A percentile compares a stretch with the other conserved stretches of the same genome.
phyloP scores from a whole-genome alignment of 1,140 invertebrate genomes.

The Ceratosolen solmsi region DNA sequence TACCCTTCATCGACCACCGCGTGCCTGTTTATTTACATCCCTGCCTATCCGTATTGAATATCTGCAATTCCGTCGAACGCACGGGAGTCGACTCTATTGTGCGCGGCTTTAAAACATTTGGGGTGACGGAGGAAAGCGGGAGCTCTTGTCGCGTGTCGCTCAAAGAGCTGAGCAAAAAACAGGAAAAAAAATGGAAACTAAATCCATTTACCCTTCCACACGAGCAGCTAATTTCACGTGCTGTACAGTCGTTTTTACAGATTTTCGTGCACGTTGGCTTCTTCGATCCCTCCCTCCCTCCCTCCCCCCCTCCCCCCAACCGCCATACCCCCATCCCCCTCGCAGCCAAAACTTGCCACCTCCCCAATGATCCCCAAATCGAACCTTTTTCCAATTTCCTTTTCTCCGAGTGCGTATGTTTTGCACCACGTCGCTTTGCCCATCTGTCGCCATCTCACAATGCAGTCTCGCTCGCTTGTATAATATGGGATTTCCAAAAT shows the following conservation, averaged over 20 bases:
- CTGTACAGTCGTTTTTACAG: conserved; percentile 27
- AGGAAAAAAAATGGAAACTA: conserved; percentile 4
- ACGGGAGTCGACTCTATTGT: neutral
- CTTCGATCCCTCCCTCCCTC: neutral
- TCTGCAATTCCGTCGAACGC: neutral
- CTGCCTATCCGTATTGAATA: neutral
- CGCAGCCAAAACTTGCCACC: too few relatives aligned
- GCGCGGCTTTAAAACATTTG: conserved; percentile 7
- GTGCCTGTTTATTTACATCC: conserved; percentile 37
- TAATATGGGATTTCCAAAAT: conserved; percentile 75
- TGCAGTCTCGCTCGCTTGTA: conserved; percentile 52
- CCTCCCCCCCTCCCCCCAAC: neutral
- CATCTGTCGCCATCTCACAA: conserved; percentile 67
- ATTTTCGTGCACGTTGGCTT: neutral
- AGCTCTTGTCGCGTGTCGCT: conserved; percentile 19
- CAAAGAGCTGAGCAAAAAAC: conserved; percentile 7
- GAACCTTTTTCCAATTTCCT: conserved; percentile 63
- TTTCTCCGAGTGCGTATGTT: conserved; percentile 12
- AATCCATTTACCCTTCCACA: conserved; percentile 53
- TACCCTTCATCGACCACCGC: neutral
- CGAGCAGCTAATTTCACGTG: conserved; percentile 48
- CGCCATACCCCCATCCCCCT: too few relatives aligned
- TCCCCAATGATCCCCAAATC: conserved; percentile 28
- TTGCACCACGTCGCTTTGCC: conserved; percentile 41
- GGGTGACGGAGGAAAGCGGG: neutral